Conservation (phyloP, 2,797 vertebrate genomes). For the Kryptopterus vitreolus region DNA sequence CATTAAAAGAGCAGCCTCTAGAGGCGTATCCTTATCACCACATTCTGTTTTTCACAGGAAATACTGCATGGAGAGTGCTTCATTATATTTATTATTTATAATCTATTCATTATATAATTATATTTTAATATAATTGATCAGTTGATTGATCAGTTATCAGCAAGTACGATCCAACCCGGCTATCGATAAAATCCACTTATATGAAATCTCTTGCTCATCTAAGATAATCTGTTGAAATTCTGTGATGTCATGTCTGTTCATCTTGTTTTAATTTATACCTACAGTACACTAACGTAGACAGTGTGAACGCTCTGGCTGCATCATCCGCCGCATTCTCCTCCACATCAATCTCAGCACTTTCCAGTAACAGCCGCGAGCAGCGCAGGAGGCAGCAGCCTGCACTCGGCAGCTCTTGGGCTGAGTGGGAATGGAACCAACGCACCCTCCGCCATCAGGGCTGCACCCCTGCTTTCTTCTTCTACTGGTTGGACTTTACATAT, state of each 20-base stretch:
- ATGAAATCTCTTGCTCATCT: not conserved
- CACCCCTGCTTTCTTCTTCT: slow-evolving; percentile 80
- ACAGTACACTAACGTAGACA: slow-evolving; percentile 85
- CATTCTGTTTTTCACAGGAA: too few relatives aligned
- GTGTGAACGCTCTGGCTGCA: slow-evolving; percentile 72
- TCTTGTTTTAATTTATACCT: slow-evolving; percentile 35
- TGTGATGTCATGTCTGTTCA: not conserved
- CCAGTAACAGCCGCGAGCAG: slow-evolving; percentile 63
- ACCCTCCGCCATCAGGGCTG: slow-evolving; percentile 74
- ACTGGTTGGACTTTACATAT: slow-evolving; percentile 60
- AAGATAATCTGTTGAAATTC: too few relatives aligned
- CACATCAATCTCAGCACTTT: slow-evolving; percentile 61
- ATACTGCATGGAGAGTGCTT: too few relatives aligned
- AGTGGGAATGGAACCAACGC: slow-evolving; percentile 78
- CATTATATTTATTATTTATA: too few relatives aligned
- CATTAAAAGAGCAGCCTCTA: too few relatives aligned
- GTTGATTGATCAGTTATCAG: too few relatives aligned
- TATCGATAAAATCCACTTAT: too few relatives aligned
- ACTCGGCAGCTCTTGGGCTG: slow-evolving; percentile 79
- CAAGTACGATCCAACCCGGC: too few relatives aligned
- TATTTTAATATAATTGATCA: too few relatives aligned
- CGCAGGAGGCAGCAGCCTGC: slow-evolving; percentile 66
- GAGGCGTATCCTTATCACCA: too few relatives aligned
- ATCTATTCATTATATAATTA: too few relatives aligned
- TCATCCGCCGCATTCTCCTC: slow-evolving; percentile 73